Base-by-base conservation (phyloP, 1,140 invertebrate genomes). In the Sinonovacula constricta region DNA sequence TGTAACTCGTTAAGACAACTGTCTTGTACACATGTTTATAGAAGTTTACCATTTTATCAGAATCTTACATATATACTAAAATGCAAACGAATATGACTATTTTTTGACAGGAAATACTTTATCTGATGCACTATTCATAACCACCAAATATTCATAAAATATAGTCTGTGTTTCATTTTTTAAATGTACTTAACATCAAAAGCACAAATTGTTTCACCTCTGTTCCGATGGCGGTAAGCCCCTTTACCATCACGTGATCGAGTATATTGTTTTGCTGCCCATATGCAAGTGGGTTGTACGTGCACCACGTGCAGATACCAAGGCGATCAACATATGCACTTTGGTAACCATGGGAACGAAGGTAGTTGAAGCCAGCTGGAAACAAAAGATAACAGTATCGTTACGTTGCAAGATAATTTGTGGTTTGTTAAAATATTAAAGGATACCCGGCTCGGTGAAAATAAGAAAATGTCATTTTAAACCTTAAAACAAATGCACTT, bases 241-340 rank as follows among this genome's bases (percentile, higher is more conserved):
- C 67, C 28, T 67, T 76, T 15, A 34, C 31, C 10, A 76, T 30
- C 24, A 76, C 53, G 36, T 76, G 72, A 24, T 76, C 72, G 33
- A 76, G 62, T 53, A 76, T 24, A 14, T 66, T 31, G 31, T 66
- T 39, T 7, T 33, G 28, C 10, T 12, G 7, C 7, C 53, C 51
- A 12, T 45, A 12, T 2, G 72, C n/a, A 10, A 76, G 63, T 26
- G 62, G 62, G 28, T 76, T 76, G 31, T 76, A 76, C 33, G 3
- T 12, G 33, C 72, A 76, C 72, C 72, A 76, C 14, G 72, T 67
- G 39, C 72, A 76, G 14, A 67, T 57, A 22, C 72, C 72, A 1
- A 36, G 18, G 15, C 28, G 3, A 4, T 54, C 34, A 14, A 65
- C 30, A 26, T 74, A 74, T 0, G 62, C 56, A 0, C 39, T 28